Base-by-base conservation (phyloP, 2,797 vertebrate species). In the Melanotaenia boesemani region DNA sequence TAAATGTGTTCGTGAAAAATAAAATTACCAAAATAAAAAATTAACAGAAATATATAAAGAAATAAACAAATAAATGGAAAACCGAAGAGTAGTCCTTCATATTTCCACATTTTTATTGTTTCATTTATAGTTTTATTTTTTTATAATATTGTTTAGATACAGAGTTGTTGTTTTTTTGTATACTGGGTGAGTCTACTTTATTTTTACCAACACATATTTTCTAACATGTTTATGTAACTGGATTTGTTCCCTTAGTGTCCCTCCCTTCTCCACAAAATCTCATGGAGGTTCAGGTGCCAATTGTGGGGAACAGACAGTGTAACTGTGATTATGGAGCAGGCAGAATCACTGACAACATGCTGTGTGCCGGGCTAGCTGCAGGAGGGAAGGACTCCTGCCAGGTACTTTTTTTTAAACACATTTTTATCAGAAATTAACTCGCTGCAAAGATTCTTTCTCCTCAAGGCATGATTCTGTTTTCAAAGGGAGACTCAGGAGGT, bases 371-470 rank as follows among this genome's bases (percentile, higher is more conserved):
- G 2, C 67, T 93, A 0, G 0, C 26, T 3, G 39, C 3, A 0
- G 91, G 92, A 39, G 93, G 92, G 0, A 93, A 76, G 20, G 93
- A 93, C 54, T 76, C 88, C 11, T 95, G 94, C 61, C 91, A 92
- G 90, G 93, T 94, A 72, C 84, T 50, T 22, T 6, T 36, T 37
- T 54, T 18, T n/a, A n/a, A n/a, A 32, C 16, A 44, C 30, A 8
- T 59, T 34, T 46, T 22, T 26, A 20, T 6, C 55, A 30, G 55
- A 59, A 22, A 39, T 59, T 15, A 3, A 22, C n/a, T 32, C 50
- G 34, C 0, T 39, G 48, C 46, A 39, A 37, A 22, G 8, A n/a
- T 5, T n/a, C 8, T 0, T 63, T 11, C 5, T 56, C 2, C 44
- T 20, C 16, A 46, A 5, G 20, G 46, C n/a, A 18, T 46, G 15